Evolutionary conservation across 1,140 invertebrate genomes (phyloP), one percentile per base, ranked within the genome.

Genomic region (Neelides sp.): DNA sequence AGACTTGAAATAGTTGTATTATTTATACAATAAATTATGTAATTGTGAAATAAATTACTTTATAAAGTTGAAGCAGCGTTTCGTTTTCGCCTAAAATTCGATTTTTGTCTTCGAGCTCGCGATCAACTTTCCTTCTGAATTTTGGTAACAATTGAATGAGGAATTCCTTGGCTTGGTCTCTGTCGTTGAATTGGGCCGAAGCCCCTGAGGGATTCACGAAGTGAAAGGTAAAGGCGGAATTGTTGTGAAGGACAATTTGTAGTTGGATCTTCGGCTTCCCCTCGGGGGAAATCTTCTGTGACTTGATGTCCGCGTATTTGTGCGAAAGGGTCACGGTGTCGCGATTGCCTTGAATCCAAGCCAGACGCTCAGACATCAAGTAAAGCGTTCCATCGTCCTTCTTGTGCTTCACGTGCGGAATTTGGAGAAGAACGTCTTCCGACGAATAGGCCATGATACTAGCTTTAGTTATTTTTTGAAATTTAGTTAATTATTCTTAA

Each of bases 181-280:
- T 71, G 64, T 98, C 93, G 57, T 80, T 78, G 1, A 93, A 73
- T 69, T 96, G 91, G 1, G 78, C 77, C 28, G 82, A 78, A 19
- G 79, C 88, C 86, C 57, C 76, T 78, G 19, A 12, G 28, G 83
- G 79, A 71, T 96, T 93, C 34, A 87, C 83, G 72, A 99, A 99
- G 66, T 98, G 94, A 73, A 99, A 99, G 27, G 93, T 98, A 1
- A 89, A 92, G 17, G 89, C 88, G 36, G 83, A 78, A 22, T 87
- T 85, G 74, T 92, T 88, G 64, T 96, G 85, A 54, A 98, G 71
- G 28, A 97, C 88, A 10, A 98, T 78, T 76, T 99, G 96, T n/a
- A 99, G 73, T 69, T 99, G 96, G 46, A 98, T 87, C 73, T 98
- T 98, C 20, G 90, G 80, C 72, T 98, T 98, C 8, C 89, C 90